Evolutionary conservation across 35 echinoderm and acorn worm genomes (phyloP), one percentile per base, ranked within the genome.

Genomic region (Ophiothrix spiculata): DNA sequence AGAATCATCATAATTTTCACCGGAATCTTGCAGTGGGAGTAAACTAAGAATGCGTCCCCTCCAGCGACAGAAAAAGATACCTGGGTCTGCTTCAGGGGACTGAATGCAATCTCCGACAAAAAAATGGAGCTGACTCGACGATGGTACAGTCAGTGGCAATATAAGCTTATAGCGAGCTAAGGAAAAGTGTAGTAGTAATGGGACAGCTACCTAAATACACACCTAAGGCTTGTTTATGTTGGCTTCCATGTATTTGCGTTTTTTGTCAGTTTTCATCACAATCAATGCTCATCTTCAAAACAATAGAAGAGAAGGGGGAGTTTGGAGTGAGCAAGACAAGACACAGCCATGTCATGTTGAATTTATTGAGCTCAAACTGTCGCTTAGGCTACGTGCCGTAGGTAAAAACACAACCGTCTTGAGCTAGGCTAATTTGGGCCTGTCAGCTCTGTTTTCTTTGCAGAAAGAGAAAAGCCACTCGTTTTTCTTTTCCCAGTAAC

Each of bases 241-340:
- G 60, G 60, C 60, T 69, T 69, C 17, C 16, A 69, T 69, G 17
- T 69, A 69, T 69, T 69, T 69, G 60, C 60, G 60, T 69, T 69
- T 69, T 69, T 69, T 69, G 60, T 69, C 60, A 69, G 6, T 69
- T 69, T 69, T 69, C 60, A 69, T 69, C 60, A 69, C 60, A 69
- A 69, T 69, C 60, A 69, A 69, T 28, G 60, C 60, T 69, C 60
- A 69, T 69, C 60, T 69, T 69, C 60, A 69, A 69, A 69, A 69
- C 60, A 69, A 69, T 69, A 69, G 23, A 69, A 28, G 29, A 28
- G 29, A 69, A 28, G 60, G 60, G 60, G 25, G 25, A n/a, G 25
- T 15, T n/a, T 10, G 60, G 3, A 69, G 2, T 4, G 1, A 28
- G 25, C 10, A 69, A n/a, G 10, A 12, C 8, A 28, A 69, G 60